These are phyloP conservation scores for Abramis brama DNA, from an alignment of 2,113 vertebrate species.

Conservation along the genomic window DNA sequence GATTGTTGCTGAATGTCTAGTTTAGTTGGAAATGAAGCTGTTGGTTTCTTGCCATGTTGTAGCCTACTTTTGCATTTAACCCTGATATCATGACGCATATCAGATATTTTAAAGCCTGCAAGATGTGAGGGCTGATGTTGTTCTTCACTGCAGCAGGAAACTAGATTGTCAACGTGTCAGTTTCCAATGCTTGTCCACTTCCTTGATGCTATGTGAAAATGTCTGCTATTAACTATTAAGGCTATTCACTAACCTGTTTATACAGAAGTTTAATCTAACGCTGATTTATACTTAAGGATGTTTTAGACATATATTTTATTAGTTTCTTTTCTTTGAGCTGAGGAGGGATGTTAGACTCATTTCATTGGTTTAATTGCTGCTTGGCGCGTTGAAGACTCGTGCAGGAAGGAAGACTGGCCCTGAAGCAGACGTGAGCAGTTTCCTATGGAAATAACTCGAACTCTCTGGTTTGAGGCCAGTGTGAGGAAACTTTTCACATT, in stretches of 20 bases:
- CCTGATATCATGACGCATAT: neutral
- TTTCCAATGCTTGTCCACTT: neutral
- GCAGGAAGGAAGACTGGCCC: conserved; percentile 3
- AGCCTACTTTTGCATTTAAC: neutral
- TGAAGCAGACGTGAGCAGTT: neutral
- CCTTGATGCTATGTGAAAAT: neutral
- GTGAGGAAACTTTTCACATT: neutral
- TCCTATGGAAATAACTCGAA: conserved; percentile 18
- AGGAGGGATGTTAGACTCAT: neutral
- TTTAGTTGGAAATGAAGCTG: neutral
- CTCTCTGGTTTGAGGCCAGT: conserved; percentile 1
- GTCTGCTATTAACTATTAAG: neutral
- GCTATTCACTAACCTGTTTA: neutral
- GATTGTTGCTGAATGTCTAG: neutral
- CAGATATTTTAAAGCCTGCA: neutral
- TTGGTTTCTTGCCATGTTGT: neutral
- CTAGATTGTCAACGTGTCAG: neutral
- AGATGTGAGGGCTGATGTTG: conserved; percentile 1
- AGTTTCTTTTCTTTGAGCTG: neutral
- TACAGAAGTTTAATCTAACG: neutral
- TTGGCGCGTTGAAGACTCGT: neutral
- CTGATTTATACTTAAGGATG: neutral
- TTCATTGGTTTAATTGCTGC: conserved; percentile 11
- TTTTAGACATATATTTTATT: neutral
- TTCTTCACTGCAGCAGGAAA: conserved; percentile 9